Percentiles rank a stretch among this genome's conserved stretches.
These are phyloP conservation scores for Suricata suricatta DNA, from an alignment of 2,113 vertebrate genomes.

Conservation along the genomic window DNA sequence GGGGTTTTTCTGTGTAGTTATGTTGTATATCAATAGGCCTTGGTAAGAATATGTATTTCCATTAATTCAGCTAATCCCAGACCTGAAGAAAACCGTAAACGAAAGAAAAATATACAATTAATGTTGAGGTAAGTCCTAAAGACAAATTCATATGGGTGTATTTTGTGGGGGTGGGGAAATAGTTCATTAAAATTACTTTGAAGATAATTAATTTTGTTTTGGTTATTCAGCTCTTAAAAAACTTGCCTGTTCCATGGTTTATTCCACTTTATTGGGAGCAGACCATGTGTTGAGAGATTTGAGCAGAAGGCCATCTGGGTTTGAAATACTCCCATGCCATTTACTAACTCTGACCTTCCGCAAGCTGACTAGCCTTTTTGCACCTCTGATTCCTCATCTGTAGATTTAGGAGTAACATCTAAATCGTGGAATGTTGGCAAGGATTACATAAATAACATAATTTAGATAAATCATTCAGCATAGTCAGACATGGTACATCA, in stretches of 20 bases:
- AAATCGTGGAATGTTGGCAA: neutral
- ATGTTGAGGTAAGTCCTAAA: neutral
- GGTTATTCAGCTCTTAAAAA: conserved; percentile 24
- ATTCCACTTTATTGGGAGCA: neutral
- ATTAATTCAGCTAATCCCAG: neutral
- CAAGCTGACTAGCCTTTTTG: neutral
- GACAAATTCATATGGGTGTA: neutral
- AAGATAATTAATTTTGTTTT: neutral
- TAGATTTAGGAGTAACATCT: neutral
- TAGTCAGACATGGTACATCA: neutral
- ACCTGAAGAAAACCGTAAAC: neutral
- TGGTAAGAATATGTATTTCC: neutral
- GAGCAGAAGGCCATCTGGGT: neutral
- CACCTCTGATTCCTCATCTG: neutral
- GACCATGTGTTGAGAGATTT: neutral
- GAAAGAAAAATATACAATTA: neutral
- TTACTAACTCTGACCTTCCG: neutral
- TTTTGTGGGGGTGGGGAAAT: accelerated
- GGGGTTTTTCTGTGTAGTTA: neutral
- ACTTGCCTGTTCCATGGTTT: neutral
- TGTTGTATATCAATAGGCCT: neutral
- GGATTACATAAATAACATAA: conserved; percentile 1
- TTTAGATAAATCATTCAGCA: neutral
- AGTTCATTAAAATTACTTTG: neutral
- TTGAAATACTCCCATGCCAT: neutral